These are phyloP conservation scores for Corvus hawaiiensis DNA, from an alignment of 2,113 vertebrate genomes.

Conservation along the genomic window DNA sequence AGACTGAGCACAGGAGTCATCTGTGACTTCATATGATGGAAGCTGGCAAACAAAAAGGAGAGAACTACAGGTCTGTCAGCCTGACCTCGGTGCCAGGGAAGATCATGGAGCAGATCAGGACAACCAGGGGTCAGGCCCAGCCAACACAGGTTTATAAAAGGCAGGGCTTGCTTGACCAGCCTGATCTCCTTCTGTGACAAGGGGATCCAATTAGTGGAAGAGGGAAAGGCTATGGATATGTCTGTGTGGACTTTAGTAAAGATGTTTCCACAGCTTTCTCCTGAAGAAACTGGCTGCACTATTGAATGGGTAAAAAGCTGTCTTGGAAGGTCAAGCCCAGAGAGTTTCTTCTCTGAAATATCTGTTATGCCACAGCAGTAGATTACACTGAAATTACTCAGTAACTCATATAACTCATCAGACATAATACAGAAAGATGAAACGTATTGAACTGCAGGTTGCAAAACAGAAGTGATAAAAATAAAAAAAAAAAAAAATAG, in stretches of 20 bases:
- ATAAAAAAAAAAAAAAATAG: background rate
- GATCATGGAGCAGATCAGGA: background rate
- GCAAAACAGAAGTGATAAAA: background rate
- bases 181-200: background rate
- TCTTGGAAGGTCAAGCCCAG: background rate
- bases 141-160: background rate
- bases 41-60: background rate
- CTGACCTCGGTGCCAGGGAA: background rate
- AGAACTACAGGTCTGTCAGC: background rate
- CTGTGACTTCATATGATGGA: background rate
- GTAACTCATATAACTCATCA: background rate
- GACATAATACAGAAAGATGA: background rate
- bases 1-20: background rate
- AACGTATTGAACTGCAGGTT: background rate
- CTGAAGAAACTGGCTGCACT: background rate
- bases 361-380: background rate
- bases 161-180: background rate
- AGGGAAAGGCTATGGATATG: background rate
- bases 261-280: background rate
- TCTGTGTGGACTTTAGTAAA: background rate
- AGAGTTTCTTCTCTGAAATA: background rate
- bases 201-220: fast-evolving
- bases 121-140: background rate
- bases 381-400: background rate
- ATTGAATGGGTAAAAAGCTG: background rate